Percentiles rank a stretch among this genome's conserved stretches.
phyloP scores from a whole-genome alignment of 1,140 invertebrate genomes.

The Daktulosphaira vitifoliae region DNA sequence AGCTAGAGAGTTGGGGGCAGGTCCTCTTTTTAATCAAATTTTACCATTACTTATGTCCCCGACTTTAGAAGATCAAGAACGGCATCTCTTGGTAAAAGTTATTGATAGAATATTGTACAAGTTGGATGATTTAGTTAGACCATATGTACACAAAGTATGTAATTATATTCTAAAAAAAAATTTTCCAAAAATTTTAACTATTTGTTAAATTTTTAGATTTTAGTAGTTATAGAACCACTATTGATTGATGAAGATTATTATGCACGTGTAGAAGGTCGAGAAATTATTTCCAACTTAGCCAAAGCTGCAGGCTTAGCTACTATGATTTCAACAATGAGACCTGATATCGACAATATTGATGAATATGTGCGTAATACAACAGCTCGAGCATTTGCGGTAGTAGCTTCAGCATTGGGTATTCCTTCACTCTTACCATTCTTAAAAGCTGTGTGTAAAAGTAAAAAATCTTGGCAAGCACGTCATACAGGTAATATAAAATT shows the following conservation, averaged over 20 bases:
- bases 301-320: slow-evolving; percentile 99
- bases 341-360: slow-evolving; percentile 99
- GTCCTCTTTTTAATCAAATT: slow-evolving; percentile 98
- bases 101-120: slow-evolving; percentile 99
- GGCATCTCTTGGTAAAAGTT: slow-evolving; percentile 98
- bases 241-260: slow-evolving; percentile 99
- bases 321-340: slow-evolving; percentile 99
- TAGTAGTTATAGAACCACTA: slow-evolving; percentile 98
- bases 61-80: slow-evolving; percentile 96
- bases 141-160: slow-evolving; percentile 93
- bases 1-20: slow-evolving; percentile 94
- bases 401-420: slow-evolving; percentile 96
- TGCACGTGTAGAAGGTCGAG: slow-evolving; percentile 95
- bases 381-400: slow-evolving; percentile 96
- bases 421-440: slow-evolving; percentile 95
- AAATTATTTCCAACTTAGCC: slow-evolving; percentile 98
- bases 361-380: slow-evolving; percentile 99
- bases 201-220: slow-evolving; percentile 53
- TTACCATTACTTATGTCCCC: slow-evolving; percentile 97
- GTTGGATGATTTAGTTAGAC: slow-evolving; percentile 94
- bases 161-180: neutral
- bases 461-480: slow-evolving; percentile 99
- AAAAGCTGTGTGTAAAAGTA: slow-evolving; percentile 97
- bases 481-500: slow-evolving; percentile 62
- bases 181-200: neutral